Percentiles rank a stretch among this genome's conserved stretches.
These are phyloP conservation scores for Phenganax subtilis DNA, from an alignment of 92 coral and sea anemone genomes.

Conservation along the genomic window DNA sequence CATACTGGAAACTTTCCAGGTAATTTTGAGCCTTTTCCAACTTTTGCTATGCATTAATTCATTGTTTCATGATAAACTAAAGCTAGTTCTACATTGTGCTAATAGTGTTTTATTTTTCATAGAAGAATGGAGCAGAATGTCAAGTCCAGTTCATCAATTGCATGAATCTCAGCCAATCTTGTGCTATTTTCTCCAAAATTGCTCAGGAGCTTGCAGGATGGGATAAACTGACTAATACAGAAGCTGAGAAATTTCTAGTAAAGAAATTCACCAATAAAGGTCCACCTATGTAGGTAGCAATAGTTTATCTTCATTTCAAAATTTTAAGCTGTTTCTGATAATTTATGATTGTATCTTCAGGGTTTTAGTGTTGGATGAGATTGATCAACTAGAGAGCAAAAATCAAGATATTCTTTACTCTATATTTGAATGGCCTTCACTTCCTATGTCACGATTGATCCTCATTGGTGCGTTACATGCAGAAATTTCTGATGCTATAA, in stretches of 20 bases:
- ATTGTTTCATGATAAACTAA: too few relatives aligned
- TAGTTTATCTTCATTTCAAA: background rate
- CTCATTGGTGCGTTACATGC: slow-evolving; percentile 58
- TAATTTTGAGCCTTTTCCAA: slow-evolving; percentile 13
- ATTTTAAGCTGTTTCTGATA: background rate
- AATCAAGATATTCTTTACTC: slow-evolving; percentile 90
- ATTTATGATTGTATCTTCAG: slow-evolving; percentile 26
- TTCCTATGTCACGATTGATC: slow-evolving; percentile 73
- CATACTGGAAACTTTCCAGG: slow-evolving; percentile 73
- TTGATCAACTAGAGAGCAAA: slow-evolving; percentile 91
- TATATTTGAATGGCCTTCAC: slow-evolving; percentile 97
- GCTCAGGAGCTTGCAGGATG: slow-evolving; percentile 63
- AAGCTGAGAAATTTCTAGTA: slow-evolving; percentile 67
- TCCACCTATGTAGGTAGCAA: slow-evolving; percentile 52
- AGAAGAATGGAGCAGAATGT: slow-evolving; percentile 42
- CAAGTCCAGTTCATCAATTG: slow-evolving; percentile 87
- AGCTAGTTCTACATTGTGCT: too few relatives aligned
- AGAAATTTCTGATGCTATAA: background rate
- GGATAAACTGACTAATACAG: slow-evolving; percentile 65
- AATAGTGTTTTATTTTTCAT: background rate
- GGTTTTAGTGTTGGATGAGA: slow-evolving; percentile 84
- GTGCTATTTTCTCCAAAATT: slow-evolving; percentile 73
- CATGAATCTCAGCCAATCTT: slow-evolving; percentile 75
- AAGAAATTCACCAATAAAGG: slow-evolving; percentile 67
- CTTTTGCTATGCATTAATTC: background rate